phyloP scores from a whole-genome alignment of 2,888 invertebrate species.

The Athalia rosae region DNA sequence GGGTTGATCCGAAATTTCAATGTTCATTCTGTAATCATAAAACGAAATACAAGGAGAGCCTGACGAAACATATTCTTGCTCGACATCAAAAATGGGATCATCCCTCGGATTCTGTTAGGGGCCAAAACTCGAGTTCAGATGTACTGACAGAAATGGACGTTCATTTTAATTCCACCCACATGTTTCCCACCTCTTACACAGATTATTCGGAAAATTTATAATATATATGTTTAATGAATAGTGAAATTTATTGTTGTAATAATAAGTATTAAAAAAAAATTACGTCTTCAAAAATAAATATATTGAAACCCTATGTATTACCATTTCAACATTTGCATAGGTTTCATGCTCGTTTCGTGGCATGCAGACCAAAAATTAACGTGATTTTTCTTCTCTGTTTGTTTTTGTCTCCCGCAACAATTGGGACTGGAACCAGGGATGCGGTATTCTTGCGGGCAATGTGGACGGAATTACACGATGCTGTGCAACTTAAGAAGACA shows the following conservation, averaged over 20 bases:
- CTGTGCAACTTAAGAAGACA: constrained; percentile 66
- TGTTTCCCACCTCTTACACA: constrained; percentile 52
- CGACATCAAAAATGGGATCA: constrained; percentile 58
- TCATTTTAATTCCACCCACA: constrained; percentile 28
- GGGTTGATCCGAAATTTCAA: constrained; percentile 73
- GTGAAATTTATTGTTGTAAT: no score
- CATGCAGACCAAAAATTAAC: no score
- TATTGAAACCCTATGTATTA: no score
- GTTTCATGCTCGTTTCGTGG: no score
- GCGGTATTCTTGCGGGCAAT: constrained; percentile 59
- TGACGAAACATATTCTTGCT: constrained; percentile 67
- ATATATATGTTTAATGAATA: background rate
- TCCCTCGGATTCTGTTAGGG: background rate
- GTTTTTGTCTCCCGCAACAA: background rate
- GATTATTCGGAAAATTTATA: constrained; percentile 53
- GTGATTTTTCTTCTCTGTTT: no score
- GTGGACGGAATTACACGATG: constrained; percentile 62
- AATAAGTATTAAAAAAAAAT: no score
- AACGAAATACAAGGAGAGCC: constrained; percentile 69
- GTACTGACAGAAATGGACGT: constrained; percentile 28
- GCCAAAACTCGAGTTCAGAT: background rate
- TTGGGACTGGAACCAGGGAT: constrained; percentile 53
- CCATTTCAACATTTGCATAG: no score
- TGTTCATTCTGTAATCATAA: constrained; percentile 73
- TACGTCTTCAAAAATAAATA: no score